Conservation (phyloP, 1,140 invertebrate species). For the Atta texana region DNA sequence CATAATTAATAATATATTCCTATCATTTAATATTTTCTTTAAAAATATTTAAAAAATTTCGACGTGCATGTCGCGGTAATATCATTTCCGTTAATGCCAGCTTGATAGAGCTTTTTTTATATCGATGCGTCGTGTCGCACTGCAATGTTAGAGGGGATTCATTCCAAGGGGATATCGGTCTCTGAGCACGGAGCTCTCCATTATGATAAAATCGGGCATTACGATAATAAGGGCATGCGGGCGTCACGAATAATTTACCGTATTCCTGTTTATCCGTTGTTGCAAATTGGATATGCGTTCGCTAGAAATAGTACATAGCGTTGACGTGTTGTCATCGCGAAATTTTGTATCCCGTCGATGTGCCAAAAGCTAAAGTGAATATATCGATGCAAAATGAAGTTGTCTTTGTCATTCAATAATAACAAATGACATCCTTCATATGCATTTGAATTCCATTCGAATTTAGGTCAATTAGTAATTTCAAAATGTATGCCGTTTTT, state of each 20-base stretch:
- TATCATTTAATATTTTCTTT: not conserved
- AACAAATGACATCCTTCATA: too few relatives aligned
- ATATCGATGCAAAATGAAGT: not conserved
- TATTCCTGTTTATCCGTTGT: slow-evolving; percentile 35
- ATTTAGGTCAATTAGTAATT: slow-evolving; percentile 14
- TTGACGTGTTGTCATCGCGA: slow-evolving; percentile 11
- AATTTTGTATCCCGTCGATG: slow-evolving; percentile 6
- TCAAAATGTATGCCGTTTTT: not conserved
- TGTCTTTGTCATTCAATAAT: slow-evolving; percentile 10
- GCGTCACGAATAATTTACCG: slow-evolving; percentile 45
- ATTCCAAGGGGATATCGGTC: slow-evolving; percentile 36
- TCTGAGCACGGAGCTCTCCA: slow-evolving; percentile 11
- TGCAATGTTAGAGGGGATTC: slow-evolving; percentile 10
- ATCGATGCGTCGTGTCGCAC: slow-evolving; percentile 20
- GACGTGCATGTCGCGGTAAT: not conserved
- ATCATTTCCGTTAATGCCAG: slow-evolving; percentile 1
- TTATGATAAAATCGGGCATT: slow-evolving; percentile 35
- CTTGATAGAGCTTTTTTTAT: slow-evolving; percentile 42
- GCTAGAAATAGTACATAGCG: slow-evolving; percentile 7
- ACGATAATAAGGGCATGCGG: slow-evolving; percentile 30
- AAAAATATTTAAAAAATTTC: not conserved
- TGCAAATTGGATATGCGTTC: slow-evolving; percentile 42
- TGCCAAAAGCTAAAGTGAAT: not conserved
- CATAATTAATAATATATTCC: not conserved
- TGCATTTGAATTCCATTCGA: not conserved